Evolutionary conservation across 1,140 invertebrate species (phyloP), one percentile per base, ranked within the genome.

Genomic region (Holotrichia oblita): DNA sequence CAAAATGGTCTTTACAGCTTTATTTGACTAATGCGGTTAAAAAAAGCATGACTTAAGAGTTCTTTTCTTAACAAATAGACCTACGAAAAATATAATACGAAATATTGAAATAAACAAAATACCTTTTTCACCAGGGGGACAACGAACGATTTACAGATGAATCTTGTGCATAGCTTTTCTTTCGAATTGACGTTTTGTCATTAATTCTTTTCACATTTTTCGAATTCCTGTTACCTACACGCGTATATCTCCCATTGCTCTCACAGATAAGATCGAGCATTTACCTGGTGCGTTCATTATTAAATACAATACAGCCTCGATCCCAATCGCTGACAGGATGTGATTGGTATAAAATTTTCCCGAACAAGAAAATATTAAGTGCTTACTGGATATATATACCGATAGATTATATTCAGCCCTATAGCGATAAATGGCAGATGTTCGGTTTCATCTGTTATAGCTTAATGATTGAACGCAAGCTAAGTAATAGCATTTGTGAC

Each of bases 201-300:
- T 34, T 34, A 34, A 34, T 55, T 55, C 48, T 17, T 55, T 55
- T 55, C 48, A 55, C n/a, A n/a, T 55, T 55, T 55, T 55, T 55
- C 12, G 48, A 55, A 55, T 55, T 55, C 48, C 48, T 14, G 17
- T 17, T 55, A 55, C 48, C 48, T 3, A 55, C 48, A 44, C 14
- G 42, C 42, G 42, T 44, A 44, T 44, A 44, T 14, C 42, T 44
- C 42, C 14, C 48, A n/a, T 17, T 55, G 48, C 48, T 55, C 7
- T 55, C 14, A 17, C 17, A 55, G 48, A 55, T 55, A 55, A 55
- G 48, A 55, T 55, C 48, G 14, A 17, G 17, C 48, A 14, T 55
- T 17, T 55, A 55, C 48, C 48, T 55, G 48, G 48, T 55, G 48
- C 14, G 48, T 55, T 55, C 48, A 55, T 55, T 55, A 55, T 55